phyloP scores from a whole-genome alignment of 2,888 invertebrate genomes.

The Hydroisotoma schaefferi region DNA sequence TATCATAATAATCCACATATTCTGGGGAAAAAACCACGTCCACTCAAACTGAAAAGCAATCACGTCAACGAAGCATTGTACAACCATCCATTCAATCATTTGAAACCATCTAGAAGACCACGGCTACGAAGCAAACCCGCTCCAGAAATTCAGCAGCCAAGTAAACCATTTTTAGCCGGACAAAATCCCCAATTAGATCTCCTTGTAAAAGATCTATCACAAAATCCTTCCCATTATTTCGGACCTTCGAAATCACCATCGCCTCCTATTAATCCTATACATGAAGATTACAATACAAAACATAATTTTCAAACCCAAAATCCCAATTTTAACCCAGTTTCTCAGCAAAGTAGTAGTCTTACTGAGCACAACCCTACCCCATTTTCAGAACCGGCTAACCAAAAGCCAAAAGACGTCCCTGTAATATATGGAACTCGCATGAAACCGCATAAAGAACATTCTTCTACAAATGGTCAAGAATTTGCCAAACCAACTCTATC shows the following conservation, averaged over 20 bases:
- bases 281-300: too few species aligned
- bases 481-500: too few species aligned
- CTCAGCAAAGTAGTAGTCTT: too few species aligned
- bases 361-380: too few species aligned
- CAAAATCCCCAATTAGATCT: too few species aligned
- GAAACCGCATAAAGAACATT: neutral
- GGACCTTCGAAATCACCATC: too few species aligned
- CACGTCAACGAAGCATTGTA: neutral
- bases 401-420: constrained; percentile 6
- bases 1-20: neutral
- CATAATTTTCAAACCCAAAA: too few species aligned
- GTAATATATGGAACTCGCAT: constrained; percentile 1
- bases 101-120: constrained; percentile 3
- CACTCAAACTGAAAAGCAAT: neutral
- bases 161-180: neutral
- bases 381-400: neutral
- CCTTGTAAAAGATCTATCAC: too few species aligned
- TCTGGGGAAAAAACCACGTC: neutral
- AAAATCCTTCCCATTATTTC: too few species aligned
- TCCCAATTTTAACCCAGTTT: too few species aligned
- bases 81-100: neutral
- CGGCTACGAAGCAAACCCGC: neutral
- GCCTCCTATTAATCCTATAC: too few species aligned
- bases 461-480: too few species aligned
- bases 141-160: neutral